Evolutionary conservation across 2,888 invertebrate genomes (phyloP), one percentile per base, ranked within the genome.

Genomic region (Hemaris fuciformis): DNA sequence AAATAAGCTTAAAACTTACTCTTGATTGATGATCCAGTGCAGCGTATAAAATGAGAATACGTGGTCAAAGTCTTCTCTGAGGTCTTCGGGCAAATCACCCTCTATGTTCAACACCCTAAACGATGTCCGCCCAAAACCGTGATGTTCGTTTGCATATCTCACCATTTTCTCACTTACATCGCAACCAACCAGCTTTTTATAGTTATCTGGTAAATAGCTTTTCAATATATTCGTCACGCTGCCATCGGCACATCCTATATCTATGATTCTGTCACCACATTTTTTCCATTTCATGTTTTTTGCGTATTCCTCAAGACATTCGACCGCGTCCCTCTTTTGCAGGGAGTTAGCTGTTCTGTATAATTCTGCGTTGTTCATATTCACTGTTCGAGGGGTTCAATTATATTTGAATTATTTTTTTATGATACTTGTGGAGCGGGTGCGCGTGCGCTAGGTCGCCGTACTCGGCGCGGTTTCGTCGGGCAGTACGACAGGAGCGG

Each of bases 1-100:
- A 43, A 57, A 42, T 23, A 20, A 34, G 42, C 22, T 31, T 5
- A 22, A 42, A 22, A 71, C 86, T 80, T 88, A 95, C 94, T 92
- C 89, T 74, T 95, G 94, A 77, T 95, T 93, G 64, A 93, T 93
- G 23, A 96, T 94, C 96, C 96, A 96, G 74, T 96, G 96, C 7
- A 96, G 85, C 68, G 95, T 95, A 75, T 95, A 96, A 74, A 96
- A 95, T 0, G 96, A 96, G 42, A 95, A 93, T 0, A 94, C 90
- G 76, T 95, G 95, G 75, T 94, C 92, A 72, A 95, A 96, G 20
- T 81, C 72, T 25, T 83, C 88, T 3, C 81, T 71, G 27, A 92
- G 73, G 18, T 93, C 83, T 0, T 75, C 75, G 0, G 93, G 90
- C 42, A 94, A 65, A n/a, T 86, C 75, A 0, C 83, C 74, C 0